Conservation (phyloP, 2,888 invertebrate species). For the Bedellia somnulentella region DNA sequence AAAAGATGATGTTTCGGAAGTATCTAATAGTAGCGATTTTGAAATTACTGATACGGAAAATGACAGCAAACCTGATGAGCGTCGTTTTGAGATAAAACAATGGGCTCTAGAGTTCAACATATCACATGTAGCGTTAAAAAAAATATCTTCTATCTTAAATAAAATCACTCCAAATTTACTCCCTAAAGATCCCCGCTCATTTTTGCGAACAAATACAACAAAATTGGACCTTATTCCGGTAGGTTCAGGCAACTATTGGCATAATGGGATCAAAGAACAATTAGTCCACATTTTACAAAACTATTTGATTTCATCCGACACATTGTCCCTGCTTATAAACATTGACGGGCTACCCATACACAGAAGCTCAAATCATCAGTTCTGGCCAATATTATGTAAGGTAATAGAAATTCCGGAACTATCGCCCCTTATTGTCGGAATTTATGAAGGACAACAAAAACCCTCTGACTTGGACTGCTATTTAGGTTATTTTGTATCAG, state of each 20-base stretch:
- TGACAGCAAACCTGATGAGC: too few species aligned
- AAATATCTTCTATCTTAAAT: neutral
- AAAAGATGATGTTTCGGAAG: too few species aligned
- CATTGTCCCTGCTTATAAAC: conserved; percentile 5
- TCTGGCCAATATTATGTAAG: conserved; percentile 6
- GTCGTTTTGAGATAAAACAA: neutral
- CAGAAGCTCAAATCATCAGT: conserved; percentile 6
- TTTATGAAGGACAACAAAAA: neutral
- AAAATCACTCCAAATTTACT: conserved; percentile 1
- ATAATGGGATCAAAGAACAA: conserved; percentile 5
- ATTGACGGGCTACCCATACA: conserved; percentile 8
- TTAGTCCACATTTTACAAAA: conserved; percentile 4
- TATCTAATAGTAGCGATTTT: too few species aligned
- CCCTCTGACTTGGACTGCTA: conserved; percentile 3
- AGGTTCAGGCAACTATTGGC: conserved; percentile 6
- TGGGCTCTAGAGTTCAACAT: conserved; percentile 1
- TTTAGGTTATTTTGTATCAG: conserved; percentile 4
- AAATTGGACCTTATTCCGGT: neutral
- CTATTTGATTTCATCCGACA: conserved; percentile 1
- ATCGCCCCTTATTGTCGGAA: neutral
- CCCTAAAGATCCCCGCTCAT: neutral
- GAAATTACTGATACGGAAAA: too few species aligned
- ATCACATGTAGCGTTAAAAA: neutral
- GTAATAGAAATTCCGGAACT: conserved; percentile 4
- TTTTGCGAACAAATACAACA: conserved; percentile 1